Percentiles rank a stretch among this genome's conserved stretches.
Conservation (phyloP, 2,113 vertebrate species). For the Microtus richardsoni region DNA sequence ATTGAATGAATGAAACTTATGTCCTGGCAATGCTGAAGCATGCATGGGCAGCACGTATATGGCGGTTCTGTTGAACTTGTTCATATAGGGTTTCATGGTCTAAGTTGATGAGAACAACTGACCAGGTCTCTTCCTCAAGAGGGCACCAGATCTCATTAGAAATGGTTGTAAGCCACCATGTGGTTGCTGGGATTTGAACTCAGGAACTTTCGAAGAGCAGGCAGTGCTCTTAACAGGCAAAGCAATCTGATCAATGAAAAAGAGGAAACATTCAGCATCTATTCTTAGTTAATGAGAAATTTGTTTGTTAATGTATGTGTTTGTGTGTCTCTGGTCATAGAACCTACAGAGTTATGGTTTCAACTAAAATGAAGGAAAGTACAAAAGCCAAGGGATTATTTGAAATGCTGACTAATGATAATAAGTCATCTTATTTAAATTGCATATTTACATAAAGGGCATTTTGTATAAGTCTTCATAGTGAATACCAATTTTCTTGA, state of each 20-base stretch:
- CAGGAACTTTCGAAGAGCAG: too few species aligned
- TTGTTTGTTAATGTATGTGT: background rate
- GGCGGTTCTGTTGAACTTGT: too few species aligned
- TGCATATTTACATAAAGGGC: background rate
- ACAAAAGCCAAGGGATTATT: constrained; percentile 19
- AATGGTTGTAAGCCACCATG: too few species aligned
- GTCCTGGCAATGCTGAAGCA: too few species aligned
- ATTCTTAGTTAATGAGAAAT: background rate
- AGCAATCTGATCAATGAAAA: background rate
- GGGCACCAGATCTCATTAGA: too few species aligned
- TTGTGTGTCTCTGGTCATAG: background rate
- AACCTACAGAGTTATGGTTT: background rate
- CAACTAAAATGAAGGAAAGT: background rate
- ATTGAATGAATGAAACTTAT: too few species aligned
- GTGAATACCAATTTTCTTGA: background rate
- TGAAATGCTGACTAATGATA: background rate
- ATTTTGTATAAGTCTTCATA: background rate
- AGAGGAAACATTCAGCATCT: background rate
- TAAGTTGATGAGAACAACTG: too few species aligned
- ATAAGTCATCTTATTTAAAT: background rate
- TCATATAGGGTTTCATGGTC: too few species aligned
- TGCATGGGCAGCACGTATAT: too few species aligned
- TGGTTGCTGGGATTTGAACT: too few species aligned
- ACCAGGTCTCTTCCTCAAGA: too few species aligned
- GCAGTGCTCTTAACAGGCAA: too few species aligned